phyloP scores from a whole-genome alignment of 64 coral and sea anemone species.

The Platygyra sinensis region DNA sequence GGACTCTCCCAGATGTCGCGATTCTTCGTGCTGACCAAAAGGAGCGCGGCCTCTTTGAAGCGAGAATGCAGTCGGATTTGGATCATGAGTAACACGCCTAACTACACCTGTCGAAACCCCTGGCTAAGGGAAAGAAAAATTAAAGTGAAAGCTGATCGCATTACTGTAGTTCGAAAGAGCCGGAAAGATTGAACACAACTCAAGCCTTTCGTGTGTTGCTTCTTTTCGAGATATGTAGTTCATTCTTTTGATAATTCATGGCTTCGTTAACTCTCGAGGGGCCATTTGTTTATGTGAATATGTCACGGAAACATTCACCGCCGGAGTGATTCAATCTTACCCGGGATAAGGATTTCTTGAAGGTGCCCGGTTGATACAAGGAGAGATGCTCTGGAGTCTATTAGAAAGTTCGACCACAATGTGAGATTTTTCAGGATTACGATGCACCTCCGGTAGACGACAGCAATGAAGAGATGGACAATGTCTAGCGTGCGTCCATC shows the following conservation, averaged over 20 bases:
- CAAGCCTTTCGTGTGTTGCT: too few relatives aligned
- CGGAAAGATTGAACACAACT: too few relatives aligned
- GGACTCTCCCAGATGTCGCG: too few relatives aligned
- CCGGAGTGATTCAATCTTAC: constrained; percentile 6
- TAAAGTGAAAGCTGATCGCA: too few relatives aligned
- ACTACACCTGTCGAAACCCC: too few relatives aligned
- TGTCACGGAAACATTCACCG: background rate
- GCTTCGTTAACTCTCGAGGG: background rate
- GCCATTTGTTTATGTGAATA: background rate
- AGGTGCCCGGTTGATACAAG: background rate
- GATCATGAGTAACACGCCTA: too few relatives aligned
- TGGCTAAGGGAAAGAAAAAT: too few relatives aligned
- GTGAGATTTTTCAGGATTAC: constrained; percentile 76
- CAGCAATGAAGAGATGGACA: too few relatives aligned
- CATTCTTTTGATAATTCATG: background rate
- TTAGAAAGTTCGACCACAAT: constrained; percentile 61
- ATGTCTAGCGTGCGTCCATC: too few relatives aligned
- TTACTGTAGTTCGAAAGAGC: too few relatives aligned
- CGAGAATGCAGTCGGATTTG: background rate
- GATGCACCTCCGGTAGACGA: constrained; percentile 16
- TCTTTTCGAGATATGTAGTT: background rate
- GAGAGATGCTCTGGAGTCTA: constrained; percentile 16
- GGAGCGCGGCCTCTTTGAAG: background rate
- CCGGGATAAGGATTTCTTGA: background rate
- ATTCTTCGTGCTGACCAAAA: too few relatives aligned